Evolutionary conservation across 2,797 vertebrate species (phyloP).

Genomic region (Poeciliopsis turneri): DNA sequence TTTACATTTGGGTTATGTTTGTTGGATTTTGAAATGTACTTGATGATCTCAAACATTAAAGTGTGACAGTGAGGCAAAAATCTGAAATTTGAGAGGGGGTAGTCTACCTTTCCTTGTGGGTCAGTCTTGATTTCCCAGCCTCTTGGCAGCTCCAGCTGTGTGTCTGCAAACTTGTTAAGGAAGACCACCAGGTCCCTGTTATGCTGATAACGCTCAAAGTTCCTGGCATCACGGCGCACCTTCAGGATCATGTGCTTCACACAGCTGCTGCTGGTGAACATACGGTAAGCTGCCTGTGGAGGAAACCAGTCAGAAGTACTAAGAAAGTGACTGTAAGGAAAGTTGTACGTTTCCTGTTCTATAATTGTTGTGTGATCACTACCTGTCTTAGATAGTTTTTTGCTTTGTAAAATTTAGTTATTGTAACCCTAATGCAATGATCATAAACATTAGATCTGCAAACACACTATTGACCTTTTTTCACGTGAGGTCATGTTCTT

Average conservation of each 20-base stretch:
- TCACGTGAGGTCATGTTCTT: no score
- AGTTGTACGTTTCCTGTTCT: not conserved
- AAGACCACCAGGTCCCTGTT: slow-evolving; percentile 97
- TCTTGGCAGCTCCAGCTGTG: slow-evolving; percentile 90
- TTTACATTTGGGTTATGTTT: not conserved
- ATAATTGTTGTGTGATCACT: not conserved
- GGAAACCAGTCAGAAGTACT: not conserved
- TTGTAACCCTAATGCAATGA: no score
- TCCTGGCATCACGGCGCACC: slow-evolving; percentile 94
- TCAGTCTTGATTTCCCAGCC: slow-evolving; percentile 99
- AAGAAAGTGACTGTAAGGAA: not conserved
- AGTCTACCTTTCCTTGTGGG: slow-evolving; percentile 92
- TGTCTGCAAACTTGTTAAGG: slow-evolving; percentile 96
- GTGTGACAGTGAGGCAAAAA: not conserved
- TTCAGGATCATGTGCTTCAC: slow-evolving; percentile 99
- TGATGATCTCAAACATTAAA: not conserved
- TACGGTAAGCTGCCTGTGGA: slow-evolving; percentile 90
- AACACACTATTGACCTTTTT: no score
- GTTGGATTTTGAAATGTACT: not conserved
- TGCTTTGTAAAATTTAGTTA: not conserved
- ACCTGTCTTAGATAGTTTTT: not conserved
- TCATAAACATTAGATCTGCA: no score
- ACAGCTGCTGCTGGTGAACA: slow-evolving; percentile 97
- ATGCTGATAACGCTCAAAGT: slow-evolving; percentile 98
- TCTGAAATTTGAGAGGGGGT: not conserved